Base-by-base conservation (phyloP, 2,113 vertebrate species). In the Ciconia boyciana region DNA sequence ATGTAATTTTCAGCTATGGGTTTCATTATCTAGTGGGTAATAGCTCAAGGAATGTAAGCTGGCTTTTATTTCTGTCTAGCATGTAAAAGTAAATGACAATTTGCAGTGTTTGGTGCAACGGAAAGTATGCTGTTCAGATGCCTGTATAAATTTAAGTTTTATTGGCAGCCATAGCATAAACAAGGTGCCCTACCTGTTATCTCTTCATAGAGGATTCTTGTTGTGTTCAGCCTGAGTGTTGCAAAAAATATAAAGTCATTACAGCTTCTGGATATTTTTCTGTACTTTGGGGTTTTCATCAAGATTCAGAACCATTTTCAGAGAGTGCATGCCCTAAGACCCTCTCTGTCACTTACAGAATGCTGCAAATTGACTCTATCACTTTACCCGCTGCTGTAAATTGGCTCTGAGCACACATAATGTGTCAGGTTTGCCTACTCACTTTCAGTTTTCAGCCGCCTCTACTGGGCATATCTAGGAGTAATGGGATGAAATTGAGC, bases 401-500 rank as follows among this genome's bases (percentile, higher is more conserved):
- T 97, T 97, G 96, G 93, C 96, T 97, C 93, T 94, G 97, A 97
- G 95, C 93, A 95, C 96, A 97, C 93, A 95, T 91, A 97, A 96
- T 96, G 94, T 95, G 94, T 96, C 94, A 95, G 90, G 91, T 95
- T 96, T 98, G 94, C 94, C 97, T 97, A 97, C 96, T 97, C 94
- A 83, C 94, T 97, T 96, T 93, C 96, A 94, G 96, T 95, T 97
- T 98, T 96, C 97, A 95, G 93, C 90, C 79, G 4, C 88, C 94
- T 98, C 97, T 93, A 88, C 96, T 94, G 96, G 97, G 96, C 97
- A 97, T 94, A 96, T 94, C 94, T 87, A 79, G 83, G 96, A 95
- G 97, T 98, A 98, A 98, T 97, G 95, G 94, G 96, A 95, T 95
- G 97, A 97, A 97, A 97, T 95, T 96, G 97, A 97, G 97, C 96